These are phyloP conservation scores for Nycticryphes semicollaris DNA, from an alignment of 2,113 vertebrate genomes.

Conservation along the genomic window DNA sequence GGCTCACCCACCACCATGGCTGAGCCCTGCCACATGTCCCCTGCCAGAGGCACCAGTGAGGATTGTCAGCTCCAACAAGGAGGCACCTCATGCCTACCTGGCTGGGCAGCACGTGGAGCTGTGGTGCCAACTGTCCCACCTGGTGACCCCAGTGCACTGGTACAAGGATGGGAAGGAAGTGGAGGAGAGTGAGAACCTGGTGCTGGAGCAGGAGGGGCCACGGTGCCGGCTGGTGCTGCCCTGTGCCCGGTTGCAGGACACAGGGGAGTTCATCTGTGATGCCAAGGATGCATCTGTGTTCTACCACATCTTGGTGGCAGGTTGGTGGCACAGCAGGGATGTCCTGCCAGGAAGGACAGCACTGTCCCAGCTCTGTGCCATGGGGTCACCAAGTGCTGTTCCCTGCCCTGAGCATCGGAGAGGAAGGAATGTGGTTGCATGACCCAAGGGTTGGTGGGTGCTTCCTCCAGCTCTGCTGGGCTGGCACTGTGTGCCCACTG, in stretches of 20 bases:
- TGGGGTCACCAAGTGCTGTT: neutral
- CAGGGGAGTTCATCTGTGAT: conserved; percentile 87
- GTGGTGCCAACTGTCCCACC: conserved; percentile 87
- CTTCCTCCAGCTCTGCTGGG: neutral
- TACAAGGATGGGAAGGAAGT: conserved; percentile 89
- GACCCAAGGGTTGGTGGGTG: too few relatives aligned
- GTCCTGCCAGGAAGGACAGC: neutral
- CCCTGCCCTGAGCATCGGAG: neutral
- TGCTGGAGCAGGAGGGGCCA: conserved; percentile 83
- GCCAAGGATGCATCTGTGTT: conserved; percentile 79
- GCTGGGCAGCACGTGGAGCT: conserved; percentile 85
- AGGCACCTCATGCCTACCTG: conserved; percentile 77
- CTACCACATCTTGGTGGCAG: conserved; percentile 79
- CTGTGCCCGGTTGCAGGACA: conserved; percentile 75
- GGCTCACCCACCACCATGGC: neutral
- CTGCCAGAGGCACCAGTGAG: conserved; percentile 82
- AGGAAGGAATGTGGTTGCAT: neutral
- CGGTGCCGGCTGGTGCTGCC: conserved; percentile 84
- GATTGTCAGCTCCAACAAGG: conserved; percentile 80
- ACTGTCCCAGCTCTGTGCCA: neutral
- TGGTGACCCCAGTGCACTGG: conserved; percentile 79
- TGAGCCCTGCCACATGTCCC: neutral
- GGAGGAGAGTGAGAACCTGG: conserved; percentile 74
- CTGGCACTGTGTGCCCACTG: fast-evolving
- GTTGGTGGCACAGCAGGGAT: conserved; percentile 56